These are phyloP conservation scores for Prionailurus bengalensis DNA, from an alignment of 2,113 vertebrate species.

Conservation along the genomic window DNA sequence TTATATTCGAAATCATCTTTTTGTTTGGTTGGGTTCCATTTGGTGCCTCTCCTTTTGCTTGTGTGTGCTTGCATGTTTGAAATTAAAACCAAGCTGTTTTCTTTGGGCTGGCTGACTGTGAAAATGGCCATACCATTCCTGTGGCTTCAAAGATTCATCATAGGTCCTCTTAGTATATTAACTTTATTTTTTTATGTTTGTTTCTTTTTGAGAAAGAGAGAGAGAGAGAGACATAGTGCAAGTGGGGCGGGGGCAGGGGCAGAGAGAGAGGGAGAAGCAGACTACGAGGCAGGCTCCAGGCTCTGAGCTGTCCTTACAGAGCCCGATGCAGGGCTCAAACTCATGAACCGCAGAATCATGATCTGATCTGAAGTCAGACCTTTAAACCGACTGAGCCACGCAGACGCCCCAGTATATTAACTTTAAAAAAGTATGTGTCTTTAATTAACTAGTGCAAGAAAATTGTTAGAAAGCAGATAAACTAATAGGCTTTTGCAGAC, in stretches of 20 bases:
- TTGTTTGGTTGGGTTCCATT: background rate
- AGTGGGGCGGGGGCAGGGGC: too few relatives aligned
- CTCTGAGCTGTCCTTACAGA: too few relatives aligned
- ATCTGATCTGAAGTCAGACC: too few relatives aligned
- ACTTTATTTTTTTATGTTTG: background rate
- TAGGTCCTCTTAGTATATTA: background rate
- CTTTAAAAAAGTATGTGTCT: background rate
- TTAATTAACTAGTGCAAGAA: background rate
- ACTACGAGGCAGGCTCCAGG: too few relatives aligned
- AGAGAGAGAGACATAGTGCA: too few relatives aligned
- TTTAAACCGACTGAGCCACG: too few relatives aligned
- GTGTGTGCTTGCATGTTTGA: background rate
- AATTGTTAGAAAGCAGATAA: slow-evolving; percentile 29
- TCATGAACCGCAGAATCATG: too few relatives aligned
- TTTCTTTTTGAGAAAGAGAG: too few relatives aligned
- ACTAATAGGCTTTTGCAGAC: background rate
- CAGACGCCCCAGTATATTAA: background rate
- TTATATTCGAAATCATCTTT: background rate
- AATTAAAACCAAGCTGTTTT: background rate
- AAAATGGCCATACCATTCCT: background rate
- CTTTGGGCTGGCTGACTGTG: background rate
- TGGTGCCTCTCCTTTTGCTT: background rate
- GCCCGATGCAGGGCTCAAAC: too few relatives aligned
- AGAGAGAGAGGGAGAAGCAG: too few relatives aligned
- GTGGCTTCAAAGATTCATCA: background rate